Evolutionary conservation across 2,113 vertebrate genomes (phyloP).

Genomic region (Paraplagusia blochii): DNA sequence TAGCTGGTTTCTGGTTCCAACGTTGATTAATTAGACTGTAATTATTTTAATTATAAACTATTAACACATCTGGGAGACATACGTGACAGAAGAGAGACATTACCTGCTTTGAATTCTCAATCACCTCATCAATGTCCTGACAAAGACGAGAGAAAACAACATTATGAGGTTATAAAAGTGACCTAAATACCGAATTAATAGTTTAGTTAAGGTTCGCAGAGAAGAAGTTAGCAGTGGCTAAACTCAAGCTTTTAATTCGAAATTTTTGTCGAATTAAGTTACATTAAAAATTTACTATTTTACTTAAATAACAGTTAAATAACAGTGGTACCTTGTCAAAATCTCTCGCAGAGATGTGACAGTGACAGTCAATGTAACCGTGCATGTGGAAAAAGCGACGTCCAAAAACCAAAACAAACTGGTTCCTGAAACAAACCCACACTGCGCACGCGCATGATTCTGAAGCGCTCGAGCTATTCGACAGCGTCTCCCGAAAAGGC

Average conservation of each 20-base stretch:
- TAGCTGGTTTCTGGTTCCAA: too few relatives aligned
- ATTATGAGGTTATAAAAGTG: neutral
- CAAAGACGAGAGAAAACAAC: slow-evolving; percentile 4
- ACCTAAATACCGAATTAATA: too few relatives aligned
- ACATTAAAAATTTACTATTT: too few relatives aligned
- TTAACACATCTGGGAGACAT: too few relatives aligned
- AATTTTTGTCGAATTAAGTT: too few relatives aligned
- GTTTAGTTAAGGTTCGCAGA: too few relatives aligned
- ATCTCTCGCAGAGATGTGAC: slow-evolving; percentile 74
- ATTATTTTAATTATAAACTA: too few relatives aligned
- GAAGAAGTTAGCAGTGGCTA: too few relatives aligned
- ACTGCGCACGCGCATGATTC: slow-evolving; percentile 32
- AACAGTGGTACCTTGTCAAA: slow-evolving; percentile 65
- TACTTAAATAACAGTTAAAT: too few relatives aligned
- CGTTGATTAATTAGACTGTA: too few relatives aligned
- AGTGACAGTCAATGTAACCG: slow-evolving; percentile 74
- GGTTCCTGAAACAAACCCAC: neutral
- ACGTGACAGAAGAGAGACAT: neutral
- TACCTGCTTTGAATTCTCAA: slow-evolving; percentile 83
- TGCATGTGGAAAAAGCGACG: slow-evolving; percentile 47
- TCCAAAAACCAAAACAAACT: slow-evolving; percentile 19
- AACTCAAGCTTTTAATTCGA: too few relatives aligned
- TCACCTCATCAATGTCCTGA: slow-evolving; percentile 85
- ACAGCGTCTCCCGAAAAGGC: neutral
- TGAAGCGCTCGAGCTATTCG: neutral